Percentiles rank a stretch among this genome's conserved stretches.
Evolutionary conservation across 2,888 invertebrate species (phyloP).

Genomic region (Pheosia tremula): DNA sequence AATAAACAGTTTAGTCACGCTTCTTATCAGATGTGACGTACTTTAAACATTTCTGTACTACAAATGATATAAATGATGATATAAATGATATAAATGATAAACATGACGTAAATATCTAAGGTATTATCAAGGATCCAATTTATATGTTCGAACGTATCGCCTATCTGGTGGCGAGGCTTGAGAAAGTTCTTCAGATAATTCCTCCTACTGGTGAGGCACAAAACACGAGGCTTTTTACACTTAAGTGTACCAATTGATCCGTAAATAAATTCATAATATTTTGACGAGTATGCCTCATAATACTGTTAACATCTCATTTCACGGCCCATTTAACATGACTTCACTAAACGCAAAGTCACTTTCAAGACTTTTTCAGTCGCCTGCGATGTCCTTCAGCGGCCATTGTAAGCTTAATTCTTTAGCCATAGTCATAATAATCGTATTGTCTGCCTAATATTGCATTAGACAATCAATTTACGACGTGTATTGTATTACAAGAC

Average conservation of each 20-base stretch:
- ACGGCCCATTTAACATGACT: not conserved
- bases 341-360: not conserved
- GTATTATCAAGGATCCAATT: no score
- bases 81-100: no score
- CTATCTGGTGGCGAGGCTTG: no score
- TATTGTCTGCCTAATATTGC: not conserved
- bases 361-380: conserved; percentile 1
- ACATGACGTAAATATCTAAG: no score
- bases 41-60: no score
- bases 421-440: not conserved
- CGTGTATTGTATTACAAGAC: conserved; percentile 27
- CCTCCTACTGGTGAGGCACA: no score
- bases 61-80: no score
- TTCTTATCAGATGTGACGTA: conserved; percentile 1
- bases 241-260: not conserved
- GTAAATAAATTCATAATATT: not conserved
- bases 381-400: not conserved
- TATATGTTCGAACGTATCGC: no score
- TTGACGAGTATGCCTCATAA: not conserved
- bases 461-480: conserved; percentile 16
- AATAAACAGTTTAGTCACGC: conserved; percentile 15
- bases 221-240: not conserved
- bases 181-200: no score
- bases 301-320: conserved; percentile 4
- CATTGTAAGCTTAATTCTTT: not conserved